These are phyloP conservation scores for Apteryx mantelli DNA, from an alignment of 2,113 vertebrate species.

Conservation along the genomic window DNA sequence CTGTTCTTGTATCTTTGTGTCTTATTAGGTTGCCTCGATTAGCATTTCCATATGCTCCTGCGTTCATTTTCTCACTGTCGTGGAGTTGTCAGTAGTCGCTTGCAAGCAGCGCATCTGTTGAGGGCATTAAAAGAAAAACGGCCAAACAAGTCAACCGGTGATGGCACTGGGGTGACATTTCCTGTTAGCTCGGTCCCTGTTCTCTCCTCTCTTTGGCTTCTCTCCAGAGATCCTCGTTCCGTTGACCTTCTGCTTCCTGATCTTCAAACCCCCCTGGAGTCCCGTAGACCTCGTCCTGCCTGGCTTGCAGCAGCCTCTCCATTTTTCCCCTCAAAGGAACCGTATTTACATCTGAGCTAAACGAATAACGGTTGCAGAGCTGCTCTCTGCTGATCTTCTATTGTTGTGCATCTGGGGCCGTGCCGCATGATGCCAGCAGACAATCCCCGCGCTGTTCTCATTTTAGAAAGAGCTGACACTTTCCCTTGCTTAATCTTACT, in stretches of 20 bases:
- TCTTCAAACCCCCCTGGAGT: background rate
- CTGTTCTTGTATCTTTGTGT: background rate
- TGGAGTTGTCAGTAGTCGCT: background rate
- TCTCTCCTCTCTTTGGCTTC: background rate
- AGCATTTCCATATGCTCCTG: background rate
- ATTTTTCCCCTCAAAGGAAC: background rate
- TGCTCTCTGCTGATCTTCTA: background rate
- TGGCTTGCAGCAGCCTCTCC: background rate
- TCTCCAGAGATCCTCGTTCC: background rate
- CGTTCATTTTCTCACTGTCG: background rate
- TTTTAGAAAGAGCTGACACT: constrained; percentile 2
- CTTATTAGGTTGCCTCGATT: background rate
- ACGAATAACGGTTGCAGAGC: background rate
- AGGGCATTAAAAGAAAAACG: background rate
- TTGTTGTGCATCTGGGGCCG: background rate
- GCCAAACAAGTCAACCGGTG: background rate
- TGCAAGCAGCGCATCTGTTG: background rate
- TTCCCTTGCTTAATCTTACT: background rate
- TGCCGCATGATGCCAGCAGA: background rate
- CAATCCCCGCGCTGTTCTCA: background rate
- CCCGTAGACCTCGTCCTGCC: background rate
- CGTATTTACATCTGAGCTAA: constrained; percentile 7
- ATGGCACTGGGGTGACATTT: background rate
- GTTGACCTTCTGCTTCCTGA: background rate
- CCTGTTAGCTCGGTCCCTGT: background rate